These are phyloP conservation scores for Polydrusus tereticollis DNA, from an alignment of 2,888 invertebrate genomes.

Conservation along the genomic window DNA sequence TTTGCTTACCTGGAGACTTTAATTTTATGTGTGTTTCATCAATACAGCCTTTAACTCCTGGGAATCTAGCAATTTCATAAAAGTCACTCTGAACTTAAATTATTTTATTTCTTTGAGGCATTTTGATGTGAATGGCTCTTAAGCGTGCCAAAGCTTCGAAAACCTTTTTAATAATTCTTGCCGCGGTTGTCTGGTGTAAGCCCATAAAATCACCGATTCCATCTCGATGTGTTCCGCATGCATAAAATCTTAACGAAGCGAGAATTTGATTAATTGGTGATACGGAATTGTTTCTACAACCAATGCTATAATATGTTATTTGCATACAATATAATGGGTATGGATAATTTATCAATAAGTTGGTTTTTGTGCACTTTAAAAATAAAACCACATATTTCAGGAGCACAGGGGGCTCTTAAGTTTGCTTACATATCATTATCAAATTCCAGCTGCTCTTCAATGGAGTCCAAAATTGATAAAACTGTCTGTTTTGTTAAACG, in stretches of 20 bases:
- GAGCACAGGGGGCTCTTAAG: too few species aligned
- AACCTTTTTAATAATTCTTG: neutral
- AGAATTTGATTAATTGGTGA: neutral
- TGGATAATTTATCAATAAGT: too few species aligned
- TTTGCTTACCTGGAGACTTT: neutral
- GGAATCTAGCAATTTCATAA: conserved; percentile 29
- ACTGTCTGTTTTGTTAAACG: neutral
- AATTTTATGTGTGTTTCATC: neutral
- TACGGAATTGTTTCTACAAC: too few species aligned
- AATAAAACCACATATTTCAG: too few species aligned
- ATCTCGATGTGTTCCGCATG: neutral
- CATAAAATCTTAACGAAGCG: neutral
- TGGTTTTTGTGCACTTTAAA: too few species aligned
- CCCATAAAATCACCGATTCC: neutral
- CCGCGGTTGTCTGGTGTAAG: neutral
- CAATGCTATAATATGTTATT: too few species aligned
- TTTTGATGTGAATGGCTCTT: conserved; percentile 23
- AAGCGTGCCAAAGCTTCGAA: conserved; percentile 13
- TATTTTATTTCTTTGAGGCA: conserved; percentile 17
- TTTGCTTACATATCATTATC: too few species aligned
- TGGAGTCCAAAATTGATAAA: too few species aligned
- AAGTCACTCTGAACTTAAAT: conserved; percentile 10
- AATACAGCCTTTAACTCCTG: conserved; percentile 27
- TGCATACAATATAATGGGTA: too few species aligned
- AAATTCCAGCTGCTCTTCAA: too few species aligned